Evolutionary conservation across 2,113 vertebrate species (phyloP), one percentile per base, ranked within the genome.

Genomic region (Natator depressus): DNA sequence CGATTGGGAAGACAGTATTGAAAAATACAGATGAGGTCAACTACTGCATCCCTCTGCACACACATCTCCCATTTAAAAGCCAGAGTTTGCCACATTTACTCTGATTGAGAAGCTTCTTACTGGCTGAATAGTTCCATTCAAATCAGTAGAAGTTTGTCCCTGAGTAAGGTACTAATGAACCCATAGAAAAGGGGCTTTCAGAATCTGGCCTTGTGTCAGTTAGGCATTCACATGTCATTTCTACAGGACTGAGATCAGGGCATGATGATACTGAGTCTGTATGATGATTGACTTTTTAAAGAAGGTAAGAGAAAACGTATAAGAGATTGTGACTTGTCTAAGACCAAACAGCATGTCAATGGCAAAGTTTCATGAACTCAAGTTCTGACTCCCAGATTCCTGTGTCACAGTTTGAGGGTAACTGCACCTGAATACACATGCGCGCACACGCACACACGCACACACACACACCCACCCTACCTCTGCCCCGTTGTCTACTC

Each of bases 31-130:
- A 42, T 27, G 12, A 76, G 1, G 2, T 10, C 25, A 25, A 31
- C 20, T 25, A 8, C 53, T 69, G 0, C 4, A 46, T 19, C 6
- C 89, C 10, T 75, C 6, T 5, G 5, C 0, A 0, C 31, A 10
- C 11, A 88, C 35, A 83, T 46, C 89, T 80, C 85, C 79, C 16
- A 38, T 78, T 14, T n/a, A 88, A 49, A 8, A 55, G 38, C 4
- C 8, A n/a, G 25, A 51, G 76, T 94, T 89, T 51, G 59, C 2
- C 35, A 3, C 14, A 65, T 69, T 80, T 49, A 7, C 6, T 27
- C 3, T 25, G n/a, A 69, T 4, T 88, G 81, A 51, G 47, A 1
- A 12, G 10, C 16, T 88, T 20, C 16, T 90, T 65, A 49, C 5
- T 80, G 19, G 11, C 83, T 20, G 16, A 59, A 81, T 47, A 47